These are phyloP conservation scores for Phanerotoma sp. DNA, from an alignment of 2,888 invertebrate species.

Conservation along the genomic window DNA sequence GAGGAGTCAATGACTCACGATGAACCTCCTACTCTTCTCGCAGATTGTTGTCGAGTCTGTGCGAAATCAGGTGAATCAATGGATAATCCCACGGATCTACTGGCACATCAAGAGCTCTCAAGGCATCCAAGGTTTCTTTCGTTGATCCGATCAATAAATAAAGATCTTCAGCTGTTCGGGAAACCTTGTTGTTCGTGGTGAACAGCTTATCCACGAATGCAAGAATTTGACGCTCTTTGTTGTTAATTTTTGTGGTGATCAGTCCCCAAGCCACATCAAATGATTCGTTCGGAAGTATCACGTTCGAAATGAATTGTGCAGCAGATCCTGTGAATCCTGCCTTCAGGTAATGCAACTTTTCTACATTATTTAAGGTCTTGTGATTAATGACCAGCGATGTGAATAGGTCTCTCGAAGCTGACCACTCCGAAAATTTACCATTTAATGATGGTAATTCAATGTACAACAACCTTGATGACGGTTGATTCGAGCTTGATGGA, in stretches of 20 bases:
- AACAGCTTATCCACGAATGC: neutral
- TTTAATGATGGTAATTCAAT: no score
- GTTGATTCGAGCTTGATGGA: no score
- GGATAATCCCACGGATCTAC: neutral
- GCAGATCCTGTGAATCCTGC: no score
- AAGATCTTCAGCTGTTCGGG: neutral
- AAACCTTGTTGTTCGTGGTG: neutral
- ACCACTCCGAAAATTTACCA: no score
- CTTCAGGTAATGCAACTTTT: no score
- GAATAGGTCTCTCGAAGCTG: no score
- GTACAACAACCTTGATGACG: no score
- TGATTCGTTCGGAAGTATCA: neutral
- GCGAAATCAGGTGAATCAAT: neutral
- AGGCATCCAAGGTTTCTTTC: neutral
- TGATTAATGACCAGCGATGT: no score
- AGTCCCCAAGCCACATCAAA: slow-evolving; percentile 5
- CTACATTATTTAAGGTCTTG: no score
- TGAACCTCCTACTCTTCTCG: slow-evolving; percentile 9
- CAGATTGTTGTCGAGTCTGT: neutral
- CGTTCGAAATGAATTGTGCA: no score
- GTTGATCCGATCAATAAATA: neutral
- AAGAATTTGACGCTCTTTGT: neutral
- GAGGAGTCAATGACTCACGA: neutral
- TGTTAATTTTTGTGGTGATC: neutral
- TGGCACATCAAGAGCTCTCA: neutral